Evolutionary conservation across 2,888 invertebrate genomes (phyloP).

Genomic region (Ormyrus nitidulus): DNA sequence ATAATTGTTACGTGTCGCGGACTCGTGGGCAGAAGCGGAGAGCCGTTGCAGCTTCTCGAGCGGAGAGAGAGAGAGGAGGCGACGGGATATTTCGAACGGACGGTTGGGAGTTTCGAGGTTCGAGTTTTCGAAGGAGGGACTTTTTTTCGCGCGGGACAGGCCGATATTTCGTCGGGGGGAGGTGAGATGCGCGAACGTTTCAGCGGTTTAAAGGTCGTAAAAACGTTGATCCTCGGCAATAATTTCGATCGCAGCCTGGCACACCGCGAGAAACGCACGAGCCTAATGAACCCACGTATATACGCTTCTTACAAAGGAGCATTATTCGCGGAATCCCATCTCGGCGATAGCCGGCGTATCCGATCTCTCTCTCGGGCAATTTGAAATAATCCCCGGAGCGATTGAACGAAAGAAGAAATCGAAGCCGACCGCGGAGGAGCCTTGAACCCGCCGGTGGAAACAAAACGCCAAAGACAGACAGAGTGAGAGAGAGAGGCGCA

Average conservation of each 20-base stretch:
- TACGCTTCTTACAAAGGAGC: no score
- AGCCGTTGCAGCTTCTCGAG: background rate
- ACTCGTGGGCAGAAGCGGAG: background rate
- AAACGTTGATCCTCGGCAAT: no score
- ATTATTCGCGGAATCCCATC: background rate
- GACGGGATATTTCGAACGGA: background rate
- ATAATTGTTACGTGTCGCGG: conserved; percentile 10
- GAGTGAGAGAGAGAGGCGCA: no score
- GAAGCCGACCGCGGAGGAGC: background rate
- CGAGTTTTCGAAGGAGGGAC: no score
- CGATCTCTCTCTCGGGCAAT: background rate
- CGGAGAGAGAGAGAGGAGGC: background rate
- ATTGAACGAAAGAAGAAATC: background rate
- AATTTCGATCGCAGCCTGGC: no score
- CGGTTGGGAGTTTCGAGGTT: background rate
- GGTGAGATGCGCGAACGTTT: no score
- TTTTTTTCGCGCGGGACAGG: no score
- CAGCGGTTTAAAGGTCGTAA: no score
- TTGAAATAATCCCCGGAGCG: background rate
- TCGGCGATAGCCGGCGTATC: background rate
- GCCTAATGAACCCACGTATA: no score
- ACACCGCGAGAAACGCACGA: no score
- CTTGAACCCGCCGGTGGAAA: background rate
- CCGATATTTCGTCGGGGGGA: no score
- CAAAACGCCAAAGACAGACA: no score